Conservation (phyloP, 2,113 vertebrate genomes). For the Spizaetus ornatus region DNA sequence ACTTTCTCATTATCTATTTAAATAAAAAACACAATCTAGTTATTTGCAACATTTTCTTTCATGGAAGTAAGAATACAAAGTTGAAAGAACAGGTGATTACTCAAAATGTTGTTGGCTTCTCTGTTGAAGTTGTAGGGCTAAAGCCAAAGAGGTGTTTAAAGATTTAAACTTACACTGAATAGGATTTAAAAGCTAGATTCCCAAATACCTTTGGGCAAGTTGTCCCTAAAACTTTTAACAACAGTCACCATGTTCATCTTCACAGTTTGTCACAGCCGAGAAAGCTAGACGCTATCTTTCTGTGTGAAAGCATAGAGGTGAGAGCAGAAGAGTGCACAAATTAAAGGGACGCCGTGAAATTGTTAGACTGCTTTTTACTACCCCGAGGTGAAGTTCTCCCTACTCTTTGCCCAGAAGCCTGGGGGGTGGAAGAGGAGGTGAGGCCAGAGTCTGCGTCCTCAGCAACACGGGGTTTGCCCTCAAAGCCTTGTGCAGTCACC, state of each 20-base stretch:
- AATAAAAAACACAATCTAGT: not conserved
- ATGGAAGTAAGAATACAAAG: not conserved
- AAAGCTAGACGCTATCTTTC: not conserved
- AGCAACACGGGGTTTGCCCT: not conserved
- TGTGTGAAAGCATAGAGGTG: not conserved
- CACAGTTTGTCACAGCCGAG: not conserved
- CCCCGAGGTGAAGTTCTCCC: not conserved
- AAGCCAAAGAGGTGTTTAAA: not conserved
- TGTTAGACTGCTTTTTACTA: not conserved
- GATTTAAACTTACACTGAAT: not conserved
- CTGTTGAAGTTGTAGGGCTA: not conserved
- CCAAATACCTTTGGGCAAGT: not conserved
- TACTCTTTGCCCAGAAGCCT: not conserved
- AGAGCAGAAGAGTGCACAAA: not conserved
- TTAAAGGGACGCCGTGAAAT: not conserved
- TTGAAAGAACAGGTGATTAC: not conserved
- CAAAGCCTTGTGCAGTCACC: not conserved
- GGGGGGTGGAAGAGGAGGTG: not conserved
- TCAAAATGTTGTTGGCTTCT: not conserved
- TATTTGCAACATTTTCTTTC: not conserved
- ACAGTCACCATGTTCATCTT: not conserved
- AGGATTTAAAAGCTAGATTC: not conserved
- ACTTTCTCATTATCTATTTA: not conserved
- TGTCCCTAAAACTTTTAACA: not conserved
- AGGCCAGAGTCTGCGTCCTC: not conserved